phyloP scores from a whole-genome alignment of 2,888 invertebrate species.

The Sympetrum striolatum region DNA sequence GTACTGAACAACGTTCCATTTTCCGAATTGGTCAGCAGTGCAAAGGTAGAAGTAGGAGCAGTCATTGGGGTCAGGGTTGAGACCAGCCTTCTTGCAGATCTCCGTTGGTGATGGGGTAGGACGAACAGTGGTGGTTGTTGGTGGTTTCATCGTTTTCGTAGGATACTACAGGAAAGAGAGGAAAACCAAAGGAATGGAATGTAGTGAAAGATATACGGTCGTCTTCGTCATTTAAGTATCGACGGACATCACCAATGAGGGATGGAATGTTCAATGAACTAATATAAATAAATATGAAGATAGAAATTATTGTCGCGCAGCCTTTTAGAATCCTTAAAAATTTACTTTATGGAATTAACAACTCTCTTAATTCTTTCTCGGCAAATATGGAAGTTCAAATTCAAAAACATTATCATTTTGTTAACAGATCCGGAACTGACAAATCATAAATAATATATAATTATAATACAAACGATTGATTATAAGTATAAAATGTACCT shows the following conservation, averaged over 20 bases:
- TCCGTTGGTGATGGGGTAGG: slow-evolving; percentile 38
- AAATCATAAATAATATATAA: too few species aligned
- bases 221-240: not conserved
- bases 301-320: not conserved
- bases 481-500: too few species aligned
- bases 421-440: too few species aligned
- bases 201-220: too few species aligned
- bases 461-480: too few species aligned
- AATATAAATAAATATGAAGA: too few species aligned
- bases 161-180: not conserved
- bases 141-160: slow-evolving; percentile 17
- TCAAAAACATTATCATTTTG: too few species aligned
- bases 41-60: slow-evolving; percentile 62
- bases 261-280: too few species aligned
- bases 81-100: slow-evolving; percentile 59
- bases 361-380: not conserved
- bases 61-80: slow-evolving; percentile 58
- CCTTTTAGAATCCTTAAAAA: not conserved
- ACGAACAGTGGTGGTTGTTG: slow-evolving; percentile 46
- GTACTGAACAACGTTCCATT: slow-evolving; percentile 53
- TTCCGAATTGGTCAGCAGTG: slow-evolving; percentile 51
- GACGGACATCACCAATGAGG: not conserved
- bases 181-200: not conserved
- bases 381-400: too few species aligned
- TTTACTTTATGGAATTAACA: not conserved